Conservation (phyloP, 2,797 vertebrate genomes). For the Phataginus tetradactyla region DNA sequence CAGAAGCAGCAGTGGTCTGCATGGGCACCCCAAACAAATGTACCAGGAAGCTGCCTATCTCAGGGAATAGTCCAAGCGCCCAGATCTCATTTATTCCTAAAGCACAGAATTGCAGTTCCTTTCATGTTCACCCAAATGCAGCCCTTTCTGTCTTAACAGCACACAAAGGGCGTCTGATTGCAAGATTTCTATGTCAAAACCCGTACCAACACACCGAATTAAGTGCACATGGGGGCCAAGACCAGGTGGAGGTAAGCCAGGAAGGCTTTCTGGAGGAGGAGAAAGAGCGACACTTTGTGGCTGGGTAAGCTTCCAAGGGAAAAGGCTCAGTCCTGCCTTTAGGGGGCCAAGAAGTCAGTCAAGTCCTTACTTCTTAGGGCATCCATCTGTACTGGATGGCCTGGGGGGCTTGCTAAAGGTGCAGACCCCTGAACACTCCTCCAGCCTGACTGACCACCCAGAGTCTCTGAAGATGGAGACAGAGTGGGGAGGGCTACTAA, state of each 20-base stretch:
- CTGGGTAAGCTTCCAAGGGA: background rate
- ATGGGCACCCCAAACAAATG: accelerated
- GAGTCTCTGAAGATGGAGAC: background rate
- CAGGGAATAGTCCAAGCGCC: background rate
- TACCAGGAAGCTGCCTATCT: no score
- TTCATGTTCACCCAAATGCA: background rate
- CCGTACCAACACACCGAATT: background rate
- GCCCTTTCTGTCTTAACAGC: background rate
- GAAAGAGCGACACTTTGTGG: background rate
- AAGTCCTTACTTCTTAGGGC: background rate
- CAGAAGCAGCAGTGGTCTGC: background rate
- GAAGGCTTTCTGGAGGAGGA: constrained; percentile 15
- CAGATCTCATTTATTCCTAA: background rate
- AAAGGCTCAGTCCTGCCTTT: background rate
- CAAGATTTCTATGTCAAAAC: background rate
- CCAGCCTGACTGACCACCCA: background rate
- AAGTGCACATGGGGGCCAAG: accelerated
- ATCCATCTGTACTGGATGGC: background rate
- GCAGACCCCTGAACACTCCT: background rate
- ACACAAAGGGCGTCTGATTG: background rate
- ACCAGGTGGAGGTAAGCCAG: background rate
- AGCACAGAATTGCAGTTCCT: background rate
- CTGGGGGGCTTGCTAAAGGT: background rate
- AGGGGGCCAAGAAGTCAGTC: background rate
- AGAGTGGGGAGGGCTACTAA: background rate